Conservation (phyloP, 1,140 invertebrate genomes). For the Tetraneura akinire region DNA sequence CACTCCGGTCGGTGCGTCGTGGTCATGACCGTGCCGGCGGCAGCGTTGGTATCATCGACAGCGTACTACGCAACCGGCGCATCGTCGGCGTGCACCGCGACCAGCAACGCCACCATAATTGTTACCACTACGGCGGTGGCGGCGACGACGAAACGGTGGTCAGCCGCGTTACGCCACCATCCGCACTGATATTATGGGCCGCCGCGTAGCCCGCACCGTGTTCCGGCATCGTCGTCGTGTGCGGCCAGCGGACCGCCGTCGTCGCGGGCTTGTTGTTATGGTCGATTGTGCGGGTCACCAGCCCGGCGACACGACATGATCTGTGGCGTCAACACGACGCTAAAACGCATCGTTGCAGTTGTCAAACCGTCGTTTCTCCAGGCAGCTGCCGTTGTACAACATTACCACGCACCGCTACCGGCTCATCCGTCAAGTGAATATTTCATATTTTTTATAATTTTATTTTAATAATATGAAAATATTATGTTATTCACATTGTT, state of each 20-base stretch:
- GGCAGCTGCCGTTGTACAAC: conserved; percentile 11
- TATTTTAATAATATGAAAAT: too few species aligned
- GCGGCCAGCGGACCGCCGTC: conserved; percentile 42
- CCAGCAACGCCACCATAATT: not conserved
- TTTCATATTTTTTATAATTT: too few species aligned
- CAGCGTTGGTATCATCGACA: not conserved
- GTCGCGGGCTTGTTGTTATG: conserved; percentile 47
- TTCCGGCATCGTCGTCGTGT: conserved; percentile 43
- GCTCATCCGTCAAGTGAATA: conserved; percentile 40
- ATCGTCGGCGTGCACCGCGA: not conserved
- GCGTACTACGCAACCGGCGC: not conserved
- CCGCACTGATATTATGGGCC: conserved; percentile 46
- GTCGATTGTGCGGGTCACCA: conserved; percentile 50
- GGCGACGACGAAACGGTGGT: conserved; percentile 23
- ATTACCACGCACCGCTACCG: conserved; percentile 27
- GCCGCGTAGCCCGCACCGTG: conserved; percentile 37
- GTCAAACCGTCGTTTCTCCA: conserved; percentile 4
- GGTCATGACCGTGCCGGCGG: conserved; percentile 3
- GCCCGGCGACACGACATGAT: conserved; percentile 50
- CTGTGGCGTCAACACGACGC: conserved; percentile 48
- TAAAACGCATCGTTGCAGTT: conserved; percentile 38
- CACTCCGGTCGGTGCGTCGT: not conserved
- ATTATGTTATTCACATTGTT: too few species aligned
- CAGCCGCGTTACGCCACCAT: conserved; percentile 39
- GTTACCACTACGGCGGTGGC: not conserved